A percentile compares a stretch with the other conserved stretches of the same genome.
Evolutionary conservation across 2,888 invertebrate genomes (phyloP).

Genomic region (Steromphala cineraria): DNA sequence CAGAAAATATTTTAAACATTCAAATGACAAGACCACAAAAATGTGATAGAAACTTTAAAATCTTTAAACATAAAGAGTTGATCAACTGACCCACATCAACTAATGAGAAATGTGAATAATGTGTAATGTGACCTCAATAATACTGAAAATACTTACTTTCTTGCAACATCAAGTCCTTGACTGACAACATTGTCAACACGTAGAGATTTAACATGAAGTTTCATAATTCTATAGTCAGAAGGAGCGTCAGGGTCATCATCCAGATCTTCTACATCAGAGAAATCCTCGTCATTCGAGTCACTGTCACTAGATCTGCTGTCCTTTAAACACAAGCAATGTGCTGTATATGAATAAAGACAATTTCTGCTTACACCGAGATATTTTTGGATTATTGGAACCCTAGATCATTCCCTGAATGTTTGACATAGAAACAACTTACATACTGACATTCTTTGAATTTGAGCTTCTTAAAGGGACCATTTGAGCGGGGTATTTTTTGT

Average conservation of each 20-base stretch:
- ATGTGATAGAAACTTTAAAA: too few species aligned
- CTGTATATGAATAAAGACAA: too few species aligned
- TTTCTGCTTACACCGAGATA: too few species aligned
- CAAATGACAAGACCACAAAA: too few species aligned
- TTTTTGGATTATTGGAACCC: too few species aligned
- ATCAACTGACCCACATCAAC: too few species aligned
- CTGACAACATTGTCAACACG: slow-evolving; percentile 38
- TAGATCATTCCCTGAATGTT: too few species aligned
- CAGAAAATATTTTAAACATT: neutral
- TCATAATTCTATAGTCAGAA: slow-evolving; percentile 24
- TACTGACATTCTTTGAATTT: too few species aligned
- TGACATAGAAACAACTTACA: too few species aligned
- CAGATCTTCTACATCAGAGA: neutral
- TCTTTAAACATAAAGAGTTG: too few species aligned
- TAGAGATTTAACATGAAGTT: slow-evolving; percentile 29
- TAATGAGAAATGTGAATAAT: neutral
- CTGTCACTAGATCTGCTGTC: neutral
- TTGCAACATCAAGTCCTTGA: slow-evolving; percentile 30
- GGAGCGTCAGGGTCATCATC: neutral
- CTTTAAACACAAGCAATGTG: neutral
- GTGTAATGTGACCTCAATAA: neutral
- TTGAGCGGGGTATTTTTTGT: too few species aligned
- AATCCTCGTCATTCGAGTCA: neutral
- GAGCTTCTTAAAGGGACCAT: too few species aligned
- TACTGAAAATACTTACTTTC: slow-evolving; percentile 31